These are phyloP conservation scores for Emmelina monodactyla DNA, from an alignment of 2,888 invertebrate species.

Conservation along the genomic window DNA sequence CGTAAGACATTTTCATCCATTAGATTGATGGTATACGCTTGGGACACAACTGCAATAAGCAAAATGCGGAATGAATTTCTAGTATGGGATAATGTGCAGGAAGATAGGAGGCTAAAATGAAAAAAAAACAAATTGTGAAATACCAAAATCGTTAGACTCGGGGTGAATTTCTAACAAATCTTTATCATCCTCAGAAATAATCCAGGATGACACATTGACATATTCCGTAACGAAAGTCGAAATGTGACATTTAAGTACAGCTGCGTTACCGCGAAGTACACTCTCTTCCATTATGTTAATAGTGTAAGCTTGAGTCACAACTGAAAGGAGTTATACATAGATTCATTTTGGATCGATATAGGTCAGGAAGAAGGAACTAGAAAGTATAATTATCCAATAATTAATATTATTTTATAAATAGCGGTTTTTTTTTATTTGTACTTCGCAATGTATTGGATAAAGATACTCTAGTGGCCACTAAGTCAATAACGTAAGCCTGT, in stretches of 20 bases:
- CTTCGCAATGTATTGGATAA: not conserved
- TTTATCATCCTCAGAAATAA: conserved; percentile 78
- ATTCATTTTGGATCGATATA: too few relatives aligned
- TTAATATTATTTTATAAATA: not conserved
- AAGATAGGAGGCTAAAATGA: not conserved
- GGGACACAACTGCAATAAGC: not conserved
- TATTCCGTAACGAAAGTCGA: conserved; percentile 93
- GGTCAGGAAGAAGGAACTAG: not conserved
- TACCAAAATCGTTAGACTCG: conserved; percentile 1
- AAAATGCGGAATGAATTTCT: too few relatives aligned
- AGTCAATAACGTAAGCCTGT: not conserved
- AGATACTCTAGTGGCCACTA: not conserved
- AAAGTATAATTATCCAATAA: not conserved
- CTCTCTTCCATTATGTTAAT: conserved; percentile 94
- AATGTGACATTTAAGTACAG: conserved; percentile 90
- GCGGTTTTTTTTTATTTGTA: not conserved
- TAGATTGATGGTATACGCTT: conserved; percentile 67
- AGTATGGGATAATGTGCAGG: too few relatives aligned
- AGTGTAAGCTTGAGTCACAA: conserved; percentile 87
- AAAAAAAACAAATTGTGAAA: not conserved
- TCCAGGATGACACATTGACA: conserved; percentile 86
- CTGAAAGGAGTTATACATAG: conserved; percentile 63
- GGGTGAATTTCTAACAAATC: conserved; percentile 32
- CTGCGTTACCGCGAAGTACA: conserved; percentile 88
- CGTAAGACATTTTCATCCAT: conserved; percentile 91